Base-by-base conservation (phyloP, 2,113 vertebrate genomes). In the Megaleporinus macrocephalus region DNA sequence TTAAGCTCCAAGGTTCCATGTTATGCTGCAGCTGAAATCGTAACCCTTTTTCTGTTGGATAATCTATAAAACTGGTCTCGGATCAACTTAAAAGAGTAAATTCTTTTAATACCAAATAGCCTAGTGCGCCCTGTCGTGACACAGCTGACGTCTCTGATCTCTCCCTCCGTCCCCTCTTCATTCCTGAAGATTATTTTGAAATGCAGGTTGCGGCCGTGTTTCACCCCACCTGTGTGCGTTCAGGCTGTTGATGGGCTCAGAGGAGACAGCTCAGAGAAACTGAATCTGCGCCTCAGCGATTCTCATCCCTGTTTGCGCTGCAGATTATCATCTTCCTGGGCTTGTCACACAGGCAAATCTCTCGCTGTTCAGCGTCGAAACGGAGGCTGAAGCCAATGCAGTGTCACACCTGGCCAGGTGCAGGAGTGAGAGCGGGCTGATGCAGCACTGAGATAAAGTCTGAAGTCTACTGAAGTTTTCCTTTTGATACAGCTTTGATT, bases 281-380 rank as follows among this genome's bases (percentile, higher is more conserved):
- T 41, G 36, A 81, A 66, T 15, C 47, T 24, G 20, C 63, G 14
- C 29, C 16, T 29, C 71, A 66, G 22, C 24, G 61, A 65, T 30
- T 30, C 44, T 80, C 41, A 66, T 81, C 62, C n/a, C 30, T 29
- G 62, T 75, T 41, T 27, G 0, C 15, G 27, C n/a, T 55, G 33
- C 62, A 73, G 79, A 74, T 74, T 65, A 81, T 81, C 71, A 73
- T 81, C 68, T 72, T 30, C n/a, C 53, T 3, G 47, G 33, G 70
- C 5, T 3, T 73, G 69, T 80, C 62, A 30, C 1, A 22, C 26
- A 6, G 61, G 61, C 29, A 81, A 74, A 81, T 68, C 79, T 72
- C 49, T 68, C 12, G 7, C 72, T 57, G 14, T 10, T 4, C 47
- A 29, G 49, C 53, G 59, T 57, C 29, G 26, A 75, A 81, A 62